Conservation (phyloP, 2,113 vertebrate genomes). For the Forbesichthys agassizii region DNA sequence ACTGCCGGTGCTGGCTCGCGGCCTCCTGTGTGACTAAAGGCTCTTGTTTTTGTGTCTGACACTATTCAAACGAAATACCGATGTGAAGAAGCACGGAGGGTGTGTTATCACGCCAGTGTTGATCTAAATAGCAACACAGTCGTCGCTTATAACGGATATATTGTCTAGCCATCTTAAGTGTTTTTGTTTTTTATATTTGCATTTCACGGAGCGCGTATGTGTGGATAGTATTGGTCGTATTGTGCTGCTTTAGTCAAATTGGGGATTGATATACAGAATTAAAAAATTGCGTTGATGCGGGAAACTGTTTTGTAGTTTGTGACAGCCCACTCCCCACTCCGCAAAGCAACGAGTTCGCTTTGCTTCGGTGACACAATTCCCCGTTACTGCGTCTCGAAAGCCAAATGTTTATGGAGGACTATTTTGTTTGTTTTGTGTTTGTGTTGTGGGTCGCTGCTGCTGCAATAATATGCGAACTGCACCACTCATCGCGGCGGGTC, state of each 20-base stretch:
- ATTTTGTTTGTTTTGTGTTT: too few relatives aligned
- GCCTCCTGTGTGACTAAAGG: not conserved
- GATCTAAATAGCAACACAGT: not conserved
- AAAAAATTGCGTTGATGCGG: slow-evolving; percentile 1
- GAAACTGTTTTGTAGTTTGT: slow-evolving; percentile 7
- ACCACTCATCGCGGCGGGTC: not conserved
- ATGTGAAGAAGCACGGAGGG: not conserved
- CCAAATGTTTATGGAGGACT: too few relatives aligned
- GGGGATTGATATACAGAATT: too few relatives aligned
- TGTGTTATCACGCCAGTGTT: not conserved
- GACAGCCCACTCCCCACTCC: not conserved
- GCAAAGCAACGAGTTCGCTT: not conserved
- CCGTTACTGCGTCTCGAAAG: too few relatives aligned
- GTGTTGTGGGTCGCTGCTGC: too few relatives aligned
- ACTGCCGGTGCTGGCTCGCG: not conserved
- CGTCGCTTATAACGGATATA: not conserved
- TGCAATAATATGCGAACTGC: too few relatives aligned
- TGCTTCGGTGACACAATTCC: not conserved
- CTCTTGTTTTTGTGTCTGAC: not conserved
- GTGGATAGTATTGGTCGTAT: not conserved
- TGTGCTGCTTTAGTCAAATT: slow-evolving; percentile 8
- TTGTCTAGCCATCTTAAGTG: too few relatives aligned
- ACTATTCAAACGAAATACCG: too few relatives aligned
- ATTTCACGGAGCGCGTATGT: not conserved
- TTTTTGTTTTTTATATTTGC: not conserved